Evolutionary conservation across 1,140 invertebrate genomes (phyloP).

Genomic region (Phymastichus coffea): DNA sequence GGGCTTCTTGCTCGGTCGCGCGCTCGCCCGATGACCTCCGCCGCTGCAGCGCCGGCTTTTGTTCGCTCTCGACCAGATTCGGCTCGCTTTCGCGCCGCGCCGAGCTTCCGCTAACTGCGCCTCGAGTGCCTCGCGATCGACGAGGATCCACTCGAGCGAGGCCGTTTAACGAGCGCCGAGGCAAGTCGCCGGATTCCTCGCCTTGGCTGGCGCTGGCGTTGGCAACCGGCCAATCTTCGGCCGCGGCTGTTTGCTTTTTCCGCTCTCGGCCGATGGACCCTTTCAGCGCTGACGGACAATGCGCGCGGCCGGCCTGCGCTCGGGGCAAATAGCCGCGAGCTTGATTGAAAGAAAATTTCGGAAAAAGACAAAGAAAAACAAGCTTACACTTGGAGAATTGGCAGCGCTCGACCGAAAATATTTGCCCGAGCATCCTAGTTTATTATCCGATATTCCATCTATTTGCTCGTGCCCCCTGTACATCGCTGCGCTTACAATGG

Average conservation of each 20-base stretch:
- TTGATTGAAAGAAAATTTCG: too few species aligned
- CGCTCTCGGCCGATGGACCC: conserved; percentile 37
- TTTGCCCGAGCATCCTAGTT: conserved; percentile 19
- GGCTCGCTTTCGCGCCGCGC: background rate
- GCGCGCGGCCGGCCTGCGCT: conserved; percentile 42
- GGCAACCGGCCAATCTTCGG: too few species aligned
- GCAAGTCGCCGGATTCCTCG: too few species aligned
- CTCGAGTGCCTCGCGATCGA: conserved; percentile 12
- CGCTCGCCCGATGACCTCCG: conserved; percentile 49
- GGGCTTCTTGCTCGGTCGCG: background rate
- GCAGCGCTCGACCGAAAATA: conserved; percentile 14
- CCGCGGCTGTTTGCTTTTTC: conserved; percentile 43
- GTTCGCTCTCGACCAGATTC: conserved; percentile 33
- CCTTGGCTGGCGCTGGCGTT: too few species aligned
- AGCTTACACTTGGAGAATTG: too few species aligned
- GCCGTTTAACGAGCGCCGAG: conserved; percentile 11
- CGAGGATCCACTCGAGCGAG: conserved; percentile 8
- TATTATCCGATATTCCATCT: conserved; percentile 23
- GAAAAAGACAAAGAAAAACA: too few species aligned
- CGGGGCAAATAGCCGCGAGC: conserved; percentile 35
- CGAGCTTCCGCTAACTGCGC: background rate
- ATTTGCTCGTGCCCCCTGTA: background rate
- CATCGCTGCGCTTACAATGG: conserved; percentile 24
- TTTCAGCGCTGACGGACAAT: too few species aligned
- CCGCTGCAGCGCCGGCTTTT: conserved; percentile 25